Evolutionary conservation across 1,140 invertebrate species (phyloP).

Genomic region (Pollicipes pollicipes): DNA sequence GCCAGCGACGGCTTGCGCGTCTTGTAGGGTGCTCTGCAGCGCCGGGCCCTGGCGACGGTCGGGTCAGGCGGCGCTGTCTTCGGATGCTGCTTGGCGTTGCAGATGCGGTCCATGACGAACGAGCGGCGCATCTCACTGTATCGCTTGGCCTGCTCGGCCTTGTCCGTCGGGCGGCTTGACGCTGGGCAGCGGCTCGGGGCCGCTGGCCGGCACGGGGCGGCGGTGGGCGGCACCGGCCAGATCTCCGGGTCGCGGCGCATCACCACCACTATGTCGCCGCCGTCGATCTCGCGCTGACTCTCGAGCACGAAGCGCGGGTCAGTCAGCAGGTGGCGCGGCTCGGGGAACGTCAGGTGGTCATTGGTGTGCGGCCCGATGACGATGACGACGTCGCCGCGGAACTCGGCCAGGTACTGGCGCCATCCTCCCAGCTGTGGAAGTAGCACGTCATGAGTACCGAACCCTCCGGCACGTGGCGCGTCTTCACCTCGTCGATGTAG

Average conservation of each 20-base stretch:
- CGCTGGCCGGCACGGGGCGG: not conserved
- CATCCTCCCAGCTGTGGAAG: constrained; percentile 5
- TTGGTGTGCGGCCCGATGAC: not conserved
- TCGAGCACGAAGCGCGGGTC: not conserved
- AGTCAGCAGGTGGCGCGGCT: not conserved
- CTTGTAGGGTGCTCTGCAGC: not conserved
- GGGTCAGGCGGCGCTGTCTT: not conserved
- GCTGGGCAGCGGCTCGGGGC: not conserved
- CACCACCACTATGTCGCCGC: not conserved
- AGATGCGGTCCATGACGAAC: not conserved
- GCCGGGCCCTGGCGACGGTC: not conserved
- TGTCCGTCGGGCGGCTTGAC: not conserved
- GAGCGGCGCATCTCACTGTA: constrained; percentile 3
- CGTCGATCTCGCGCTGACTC: not conserved
- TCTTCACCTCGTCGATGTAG: not conserved
- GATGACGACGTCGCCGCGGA: not conserved
- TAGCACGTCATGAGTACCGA: not conserved
- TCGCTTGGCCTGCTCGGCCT: not conserved
- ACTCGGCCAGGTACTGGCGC: constrained; percentile 1
- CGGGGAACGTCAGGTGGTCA: not conserved
- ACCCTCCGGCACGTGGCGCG: not conserved
- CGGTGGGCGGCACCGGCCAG: not conserved
- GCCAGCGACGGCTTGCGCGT: constrained; percentile 1
- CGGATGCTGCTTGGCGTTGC: not conserved
- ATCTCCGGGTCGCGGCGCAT: not conserved